A percentile compares a stretch with the other conserved stretches of the same genome.
phyloP scores from a whole-genome alignment of 2,888 invertebrate genomes.

The Thecophora atra region DNA sequence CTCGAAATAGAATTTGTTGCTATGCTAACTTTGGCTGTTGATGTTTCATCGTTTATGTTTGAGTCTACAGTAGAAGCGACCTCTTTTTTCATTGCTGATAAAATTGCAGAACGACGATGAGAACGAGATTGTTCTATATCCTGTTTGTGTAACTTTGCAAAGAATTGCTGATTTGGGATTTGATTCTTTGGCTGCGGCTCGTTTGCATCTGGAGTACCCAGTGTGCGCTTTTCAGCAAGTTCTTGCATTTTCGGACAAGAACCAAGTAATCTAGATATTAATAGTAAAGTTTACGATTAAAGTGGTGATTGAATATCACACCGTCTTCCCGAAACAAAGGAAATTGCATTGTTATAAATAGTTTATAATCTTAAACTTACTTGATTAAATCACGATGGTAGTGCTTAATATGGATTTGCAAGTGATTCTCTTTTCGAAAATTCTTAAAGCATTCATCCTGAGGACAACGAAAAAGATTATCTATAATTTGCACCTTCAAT shows the following conservation, averaged over 20 bases:
- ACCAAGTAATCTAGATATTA: constrained; percentile 68
- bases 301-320: background rate
- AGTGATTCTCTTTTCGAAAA: constrained; percentile 88
- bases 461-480: constrained; percentile 77
- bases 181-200: constrained; percentile 63
- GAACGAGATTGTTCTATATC: constrained; percentile 60
- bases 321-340: background rate
- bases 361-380: constrained; percentile 53
- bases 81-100: background rate
- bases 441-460: constrained; percentile 86
- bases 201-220: constrained; percentile 71
- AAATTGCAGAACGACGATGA: constrained; percentile 48
- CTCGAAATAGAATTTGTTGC: background rate
- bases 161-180: constrained; percentile 65
- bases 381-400: constrained; percentile 86
- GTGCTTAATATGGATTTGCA: constrained; percentile 95
- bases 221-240: constrained; percentile 78
- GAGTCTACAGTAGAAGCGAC: background rate
- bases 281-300: too few species aligned
- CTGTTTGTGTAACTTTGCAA: constrained; percentile 66
- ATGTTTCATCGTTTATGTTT: background rate
- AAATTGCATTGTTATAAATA: too few species aligned
- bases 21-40: background rate
- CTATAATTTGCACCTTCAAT: constrained; percentile 74
- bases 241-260: constrained; percentile 87